Evolutionary conservation across 2,797 vertebrate genomes (phyloP).

Genomic region (Xenopus petersii): DNA sequence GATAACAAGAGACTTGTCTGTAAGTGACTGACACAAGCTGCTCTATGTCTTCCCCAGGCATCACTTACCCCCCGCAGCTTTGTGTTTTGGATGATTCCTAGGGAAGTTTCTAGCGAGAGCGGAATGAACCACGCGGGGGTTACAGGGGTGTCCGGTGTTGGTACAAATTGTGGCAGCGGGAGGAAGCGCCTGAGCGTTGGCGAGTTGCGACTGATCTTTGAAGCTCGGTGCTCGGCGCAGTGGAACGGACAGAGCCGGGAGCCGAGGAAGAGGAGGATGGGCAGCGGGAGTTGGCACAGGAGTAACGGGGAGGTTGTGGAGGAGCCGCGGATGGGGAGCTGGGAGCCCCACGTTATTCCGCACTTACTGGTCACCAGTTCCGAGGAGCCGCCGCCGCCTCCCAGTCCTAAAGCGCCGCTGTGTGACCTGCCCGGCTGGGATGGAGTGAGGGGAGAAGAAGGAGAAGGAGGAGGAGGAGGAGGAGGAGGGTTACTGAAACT

Average conservation of each 20-base stretch:
- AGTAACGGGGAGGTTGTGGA: constrained; percentile 51
- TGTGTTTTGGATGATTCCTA: constrained; percentile 38
- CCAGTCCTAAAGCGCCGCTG: constrained; percentile 56
- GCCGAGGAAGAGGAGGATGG: constrained; percentile 58
- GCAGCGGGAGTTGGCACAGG: constrained; percentile 59
- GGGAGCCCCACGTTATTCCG: constrained; percentile 68
- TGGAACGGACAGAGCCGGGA: constrained; percentile 65
- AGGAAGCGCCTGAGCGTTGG: constrained; percentile 64
- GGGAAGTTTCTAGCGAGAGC: constrained; percentile 10
- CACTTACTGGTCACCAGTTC: constrained; percentile 92
- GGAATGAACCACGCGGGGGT: constrained; percentile 38
- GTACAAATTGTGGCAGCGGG: constrained; percentile 47
- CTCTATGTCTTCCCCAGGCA: constrained; percentile 1
- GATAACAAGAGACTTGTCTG: background rate
- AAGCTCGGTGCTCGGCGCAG: constrained; percentile 65
- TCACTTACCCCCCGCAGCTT: background rate
- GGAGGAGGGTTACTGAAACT: constrained; percentile 60
- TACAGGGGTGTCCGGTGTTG: constrained; percentile 19
- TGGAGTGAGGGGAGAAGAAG: constrained; percentile 65
- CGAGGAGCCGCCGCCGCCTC: constrained; percentile 63
- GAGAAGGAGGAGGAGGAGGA: too few relatives aligned
- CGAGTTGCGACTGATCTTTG: constrained; percentile 67
- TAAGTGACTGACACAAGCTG: background rate
- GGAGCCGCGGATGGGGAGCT: constrained; percentile 20
- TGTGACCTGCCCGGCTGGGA: constrained; percentile 57